These are phyloP conservation scores for Caprella mutica DNA, from an alignment of 2,888 invertebrate species.

Conservation along the genomic window DNA sequence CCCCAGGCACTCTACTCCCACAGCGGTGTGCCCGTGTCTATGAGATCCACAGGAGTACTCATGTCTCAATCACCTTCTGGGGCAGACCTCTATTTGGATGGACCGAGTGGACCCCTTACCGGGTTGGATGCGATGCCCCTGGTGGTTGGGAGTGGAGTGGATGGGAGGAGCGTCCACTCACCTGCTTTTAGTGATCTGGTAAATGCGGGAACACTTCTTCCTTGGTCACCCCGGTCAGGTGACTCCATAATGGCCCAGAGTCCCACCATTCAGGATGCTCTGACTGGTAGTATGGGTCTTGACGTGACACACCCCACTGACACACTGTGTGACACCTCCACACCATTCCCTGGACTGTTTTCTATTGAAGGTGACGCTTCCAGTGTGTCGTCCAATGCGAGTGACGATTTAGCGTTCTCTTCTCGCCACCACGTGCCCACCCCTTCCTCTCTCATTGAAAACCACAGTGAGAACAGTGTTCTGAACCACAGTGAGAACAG, in stretches of 20 bases:
- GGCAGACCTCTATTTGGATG: slow-evolving; percentile 32
- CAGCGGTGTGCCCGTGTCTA: too few relatives aligned
- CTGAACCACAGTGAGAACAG: too few relatives aligned
- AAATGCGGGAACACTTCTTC: slow-evolving; percentile 29
- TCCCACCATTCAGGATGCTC: slow-evolving; percentile 32
- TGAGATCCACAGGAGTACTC: too few relatives aligned
- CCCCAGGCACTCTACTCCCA: not conserved
- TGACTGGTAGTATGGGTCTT: slow-evolving; percentile 32
- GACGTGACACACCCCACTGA: slow-evolving; percentile 32
- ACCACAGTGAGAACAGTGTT: too few relatives aligned
- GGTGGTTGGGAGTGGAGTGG: slow-evolving; percentile 25
- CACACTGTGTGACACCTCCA: slow-evolving; percentile 32
- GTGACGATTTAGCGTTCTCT: slow-evolving; percentile 22
- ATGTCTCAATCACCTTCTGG: slow-evolving; percentile 22
- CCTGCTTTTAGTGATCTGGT: slow-evolving; percentile 33
- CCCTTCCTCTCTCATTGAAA: too few relatives aligned
- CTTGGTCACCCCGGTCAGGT: slow-evolving; percentile 33
- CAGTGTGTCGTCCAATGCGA: slow-evolving; percentile 31
- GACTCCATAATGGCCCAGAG: slow-evolving; percentile 34
- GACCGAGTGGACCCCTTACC: slow-evolving; percentile 22
- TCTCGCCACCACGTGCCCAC: not conserved
- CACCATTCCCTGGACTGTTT: slow-evolving; percentile 31
- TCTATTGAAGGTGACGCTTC: slow-evolving; percentile 34
- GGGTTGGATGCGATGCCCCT: slow-evolving; percentile 24
- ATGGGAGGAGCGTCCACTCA: slow-evolving; percentile 22